phyloP scores from a whole-genome alignment of 2,113 vertebrate species.

The Scomber colias region DNA sequence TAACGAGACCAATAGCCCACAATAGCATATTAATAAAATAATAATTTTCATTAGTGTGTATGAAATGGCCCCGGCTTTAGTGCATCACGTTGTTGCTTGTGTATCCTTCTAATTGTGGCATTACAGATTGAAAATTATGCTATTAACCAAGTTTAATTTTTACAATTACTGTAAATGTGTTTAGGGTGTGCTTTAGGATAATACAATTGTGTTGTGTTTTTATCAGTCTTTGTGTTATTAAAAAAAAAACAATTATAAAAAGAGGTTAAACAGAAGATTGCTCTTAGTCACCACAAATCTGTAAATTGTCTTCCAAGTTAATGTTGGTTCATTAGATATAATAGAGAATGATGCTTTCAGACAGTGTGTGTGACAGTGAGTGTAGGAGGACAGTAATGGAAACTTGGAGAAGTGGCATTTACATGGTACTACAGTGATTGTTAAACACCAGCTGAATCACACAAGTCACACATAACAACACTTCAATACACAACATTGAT shows the following conservation, averaged over 20 bases:
- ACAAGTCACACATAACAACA: not conserved
- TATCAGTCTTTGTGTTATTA: not conserved
- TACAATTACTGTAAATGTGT: constrained; percentile 17
- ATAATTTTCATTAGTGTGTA: not conserved
- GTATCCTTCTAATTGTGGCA: constrained; percentile 15
- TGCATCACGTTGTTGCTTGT: constrained; percentile 12
- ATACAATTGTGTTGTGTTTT: not conserved
- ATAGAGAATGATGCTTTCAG: too few relatives aligned
- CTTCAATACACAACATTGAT: not conserved
- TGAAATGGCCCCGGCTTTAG: constrained; percentile 25
- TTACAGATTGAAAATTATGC: constrained; percentile 19
- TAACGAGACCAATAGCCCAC: constrained; percentile 31
- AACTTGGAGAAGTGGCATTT: not conserved
- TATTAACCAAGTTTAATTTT: constrained; percentile 30
- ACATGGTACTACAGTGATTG: too few relatives aligned
- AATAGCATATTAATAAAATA: constrained; percentile 12
- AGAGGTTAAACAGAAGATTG: not conserved
- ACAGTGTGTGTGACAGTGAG: too few relatives aligned
- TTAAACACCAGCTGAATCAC: not conserved
- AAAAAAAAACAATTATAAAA: constrained; percentile 14
- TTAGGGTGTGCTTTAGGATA: constrained; percentile 11
- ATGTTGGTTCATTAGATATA: not conserved
- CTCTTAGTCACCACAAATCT: not conserved
- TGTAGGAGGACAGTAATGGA: not conserved
- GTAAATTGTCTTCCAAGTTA: not conserved